Conservation (phyloP, 2,113 vertebrate genomes). For the Cochlearius cochlearius region DNA sequence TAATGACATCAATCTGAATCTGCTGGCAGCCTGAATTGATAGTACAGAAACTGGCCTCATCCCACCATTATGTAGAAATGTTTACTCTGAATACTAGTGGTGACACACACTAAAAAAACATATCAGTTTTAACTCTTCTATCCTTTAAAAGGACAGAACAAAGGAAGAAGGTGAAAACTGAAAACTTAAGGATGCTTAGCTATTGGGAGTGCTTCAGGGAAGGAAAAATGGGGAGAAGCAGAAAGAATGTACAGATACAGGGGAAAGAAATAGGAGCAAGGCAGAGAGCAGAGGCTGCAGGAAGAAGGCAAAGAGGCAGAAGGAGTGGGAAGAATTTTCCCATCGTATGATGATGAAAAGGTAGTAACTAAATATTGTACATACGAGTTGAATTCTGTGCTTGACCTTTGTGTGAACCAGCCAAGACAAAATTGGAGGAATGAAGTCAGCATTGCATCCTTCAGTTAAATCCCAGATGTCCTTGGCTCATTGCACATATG, state of each 20-base stretch:
- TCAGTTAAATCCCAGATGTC: not conserved
- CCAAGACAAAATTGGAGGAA: not conserved
- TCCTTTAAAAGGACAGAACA: not conserved
- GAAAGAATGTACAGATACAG: not conserved
- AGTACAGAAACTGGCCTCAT: not conserved
- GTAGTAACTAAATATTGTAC: not conserved
- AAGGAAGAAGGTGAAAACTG: not conserved
- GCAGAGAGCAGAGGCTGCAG: not conserved
- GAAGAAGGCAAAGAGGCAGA: not conserved
- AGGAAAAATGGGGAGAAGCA: not conserved
- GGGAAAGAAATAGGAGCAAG: not conserved
- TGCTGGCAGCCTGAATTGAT: not conserved
- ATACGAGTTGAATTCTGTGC: not conserved
- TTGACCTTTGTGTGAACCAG: conserved; percentile 2
- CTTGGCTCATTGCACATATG: not conserved
- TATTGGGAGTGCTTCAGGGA: not conserved
- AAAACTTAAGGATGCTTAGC: not conserved
- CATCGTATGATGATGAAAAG: not conserved
- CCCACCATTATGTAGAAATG: not conserved
- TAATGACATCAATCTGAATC: not conserved
- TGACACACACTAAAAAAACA: not conserved
- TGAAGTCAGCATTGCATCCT: not conserved
- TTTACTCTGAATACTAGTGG: not conserved
- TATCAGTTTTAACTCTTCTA: not conserved
- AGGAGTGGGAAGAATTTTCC: not conserved